Evolutionary conservation across 2,113 vertebrate genomes (phyloP).

Genomic region (Ramphastos sulfuratus): DNA sequence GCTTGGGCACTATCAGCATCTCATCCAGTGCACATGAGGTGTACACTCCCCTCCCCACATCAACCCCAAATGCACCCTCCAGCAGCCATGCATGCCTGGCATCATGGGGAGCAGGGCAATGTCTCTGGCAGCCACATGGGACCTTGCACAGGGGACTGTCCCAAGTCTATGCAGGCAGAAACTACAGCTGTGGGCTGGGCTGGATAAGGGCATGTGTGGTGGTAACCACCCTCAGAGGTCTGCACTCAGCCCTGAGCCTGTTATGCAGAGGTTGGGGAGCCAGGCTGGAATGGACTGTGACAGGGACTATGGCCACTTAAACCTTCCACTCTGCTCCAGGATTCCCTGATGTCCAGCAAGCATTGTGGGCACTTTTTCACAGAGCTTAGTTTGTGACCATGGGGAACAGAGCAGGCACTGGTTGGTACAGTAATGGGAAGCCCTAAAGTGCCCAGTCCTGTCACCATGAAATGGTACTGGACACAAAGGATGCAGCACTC

Average conservation of each 20-base stretch:
- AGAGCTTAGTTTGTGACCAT: neutral
- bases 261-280: rapidly evolving
- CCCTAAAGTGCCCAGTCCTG: rapidly evolving
- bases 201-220: neutral
- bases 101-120: rapidly evolving
- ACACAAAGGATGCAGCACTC: neutral
- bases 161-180: neutral
- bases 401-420: neutral
- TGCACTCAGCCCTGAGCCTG: neutral
- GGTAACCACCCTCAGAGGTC: neutral
- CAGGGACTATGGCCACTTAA: neutral
- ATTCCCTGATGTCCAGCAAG: neutral
- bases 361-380: rapidly evolving
- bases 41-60: neutral
- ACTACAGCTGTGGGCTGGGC: neutral
- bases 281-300: rapidly evolving
- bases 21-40: neutral
- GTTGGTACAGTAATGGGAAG: neutral
- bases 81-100: neutral
- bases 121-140: neutral
- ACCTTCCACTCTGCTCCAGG: neutral
- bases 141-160: neutral
- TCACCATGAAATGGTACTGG: neutral
- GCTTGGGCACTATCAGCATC: neutral
- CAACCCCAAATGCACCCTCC: too few species aligned